phyloP scores from a whole-genome alignment of 2,113 vertebrate genomes.

The Brienomyrus brachyistius region DNA sequence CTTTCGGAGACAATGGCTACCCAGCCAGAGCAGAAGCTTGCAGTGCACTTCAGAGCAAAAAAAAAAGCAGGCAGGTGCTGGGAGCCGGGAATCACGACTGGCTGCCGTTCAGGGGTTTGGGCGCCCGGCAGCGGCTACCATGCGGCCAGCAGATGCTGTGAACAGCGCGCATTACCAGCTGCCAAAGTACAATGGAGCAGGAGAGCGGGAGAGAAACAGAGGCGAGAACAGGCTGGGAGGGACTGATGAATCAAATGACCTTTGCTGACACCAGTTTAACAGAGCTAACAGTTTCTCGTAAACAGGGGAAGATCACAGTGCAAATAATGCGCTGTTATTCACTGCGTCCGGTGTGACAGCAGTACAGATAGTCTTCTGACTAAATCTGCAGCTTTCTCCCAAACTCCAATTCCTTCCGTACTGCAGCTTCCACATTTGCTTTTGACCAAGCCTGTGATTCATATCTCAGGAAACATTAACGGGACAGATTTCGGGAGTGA shows the following conservation, averaged over 20 bases:
- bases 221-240: conserved; percentile 25
- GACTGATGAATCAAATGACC: conserved; percentile 33
- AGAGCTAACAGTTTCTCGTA: conserved; percentile 27
- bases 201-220: conserved; percentile 32
- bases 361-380: neutral
- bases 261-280: conserved; percentile 31
- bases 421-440: neutral
- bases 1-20: conserved; percentile 54
- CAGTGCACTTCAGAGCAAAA: conserved; percentile 50
- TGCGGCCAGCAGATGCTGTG: conserved; percentile 40
- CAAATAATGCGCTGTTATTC: neutral
- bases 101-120: neutral
- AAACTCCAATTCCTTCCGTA: neutral
- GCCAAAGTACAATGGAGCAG: neutral
- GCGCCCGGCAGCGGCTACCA: conserved; percentile 13
- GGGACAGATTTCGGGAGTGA: neutral
- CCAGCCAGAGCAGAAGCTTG: conserved; percentile 50
- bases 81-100: conserved; percentile 10
- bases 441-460: neutral
- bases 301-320: conserved; percentile 24
- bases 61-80: conserved; percentile 43
- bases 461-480: neutral
- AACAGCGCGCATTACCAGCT: conserved; percentile 46
- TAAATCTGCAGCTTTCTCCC: neutral
- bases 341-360: neutral